Conservation (phyloP, 1,140 invertebrate species). For the Leucophenga varia region DNA sequence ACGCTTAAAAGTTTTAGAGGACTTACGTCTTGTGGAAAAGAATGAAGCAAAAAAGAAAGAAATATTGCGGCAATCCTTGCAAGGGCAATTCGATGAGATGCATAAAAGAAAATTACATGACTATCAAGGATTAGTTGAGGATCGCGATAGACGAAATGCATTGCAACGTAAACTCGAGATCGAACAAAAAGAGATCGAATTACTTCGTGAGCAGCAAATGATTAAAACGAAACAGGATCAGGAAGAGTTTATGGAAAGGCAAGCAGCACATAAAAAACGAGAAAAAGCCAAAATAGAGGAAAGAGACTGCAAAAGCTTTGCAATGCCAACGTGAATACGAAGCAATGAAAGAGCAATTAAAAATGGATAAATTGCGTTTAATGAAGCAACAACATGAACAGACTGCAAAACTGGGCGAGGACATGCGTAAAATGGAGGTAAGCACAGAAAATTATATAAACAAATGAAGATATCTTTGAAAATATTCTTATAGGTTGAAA, state of each 20-base stretch:
- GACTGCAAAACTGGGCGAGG: slow-evolving; percentile 29
- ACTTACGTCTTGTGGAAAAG: slow-evolving; percentile 11
- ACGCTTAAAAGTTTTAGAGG: slow-evolving; percentile 5
- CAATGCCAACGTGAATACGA: slow-evolving; percentile 14
- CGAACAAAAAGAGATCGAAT: slow-evolving; percentile 21
- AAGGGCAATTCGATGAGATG: slow-evolving; percentile 22
- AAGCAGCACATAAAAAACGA: slow-evolving; percentile 4
- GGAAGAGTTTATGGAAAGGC: slow-evolving; percentile 22
- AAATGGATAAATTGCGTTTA: slow-evolving; percentile 4
- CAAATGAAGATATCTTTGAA: not conserved
- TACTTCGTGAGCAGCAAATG: slow-evolving; percentile 10
- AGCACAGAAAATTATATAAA: not conserved
- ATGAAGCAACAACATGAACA: slow-evolving; percentile 18
- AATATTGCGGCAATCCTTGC: slow-evolving; percentile 11
- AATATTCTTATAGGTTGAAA: slow-evolving; percentile 14
- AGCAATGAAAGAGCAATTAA: slow-evolving; percentile 3
- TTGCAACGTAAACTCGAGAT: slow-evolving; percentile 25
- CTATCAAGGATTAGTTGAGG: slow-evolving; percentile 15
- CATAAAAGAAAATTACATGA: slow-evolving; percentile 12
- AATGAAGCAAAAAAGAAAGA: slow-evolving; percentile 20
- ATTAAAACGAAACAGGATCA: slow-evolving; percentile 16
- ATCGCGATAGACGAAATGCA: slow-evolving; percentile 19
- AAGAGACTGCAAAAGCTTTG: slow-evolving; percentile 6
- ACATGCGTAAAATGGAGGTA: slow-evolving; percentile 29
- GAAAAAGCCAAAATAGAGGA: slow-evolving; percentile 1